A percentile compares a stretch with the other conserved stretches of the same genome.
Evolutionary conservation across 2,113 vertebrate genomes (phyloP).

Genomic region (Calyptommatus sinebrachiatus): DNA sequence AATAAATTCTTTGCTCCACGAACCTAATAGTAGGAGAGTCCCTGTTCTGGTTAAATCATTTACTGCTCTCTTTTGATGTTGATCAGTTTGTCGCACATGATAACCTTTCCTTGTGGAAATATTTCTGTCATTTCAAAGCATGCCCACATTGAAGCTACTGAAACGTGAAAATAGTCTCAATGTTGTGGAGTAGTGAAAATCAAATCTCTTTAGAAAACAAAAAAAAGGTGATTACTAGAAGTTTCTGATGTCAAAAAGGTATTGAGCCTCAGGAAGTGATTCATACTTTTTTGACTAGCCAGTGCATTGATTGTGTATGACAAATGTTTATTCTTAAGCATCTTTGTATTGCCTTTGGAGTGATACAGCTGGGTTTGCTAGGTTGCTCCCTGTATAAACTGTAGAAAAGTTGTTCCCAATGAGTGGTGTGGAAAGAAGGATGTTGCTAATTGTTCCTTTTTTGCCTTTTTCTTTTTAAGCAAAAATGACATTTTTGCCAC

Average conservation of each 20-base stretch:
- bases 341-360: not conserved
- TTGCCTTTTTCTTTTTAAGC: not conserved
- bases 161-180: not conserved
- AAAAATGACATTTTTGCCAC: not conserved
- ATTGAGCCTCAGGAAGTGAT: not conserved
- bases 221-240: not conserved
- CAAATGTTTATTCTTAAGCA: not conserved
- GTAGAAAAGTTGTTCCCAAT: not conserved
- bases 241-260: not conserved
- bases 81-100: conserved; percentile 28
- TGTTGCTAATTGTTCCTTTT: not conserved
- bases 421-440: not conserved
- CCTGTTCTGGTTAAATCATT: not conserved
- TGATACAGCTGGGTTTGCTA: not conserved
- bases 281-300: not conserved
- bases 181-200: not conserved
- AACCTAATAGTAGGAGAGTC: not conserved
- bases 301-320: not conserved
- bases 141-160: not conserved
- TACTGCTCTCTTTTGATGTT: conserved; percentile 30
- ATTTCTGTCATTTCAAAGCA: conserved; percentile 1
- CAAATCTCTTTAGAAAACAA: not conserved
- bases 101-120: not conserved
- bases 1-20: not conserved
- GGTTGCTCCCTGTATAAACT: not conserved